Base-by-base conservation (phyloP, 2,797 vertebrate species). In the Garrulus glandarius region DNA sequence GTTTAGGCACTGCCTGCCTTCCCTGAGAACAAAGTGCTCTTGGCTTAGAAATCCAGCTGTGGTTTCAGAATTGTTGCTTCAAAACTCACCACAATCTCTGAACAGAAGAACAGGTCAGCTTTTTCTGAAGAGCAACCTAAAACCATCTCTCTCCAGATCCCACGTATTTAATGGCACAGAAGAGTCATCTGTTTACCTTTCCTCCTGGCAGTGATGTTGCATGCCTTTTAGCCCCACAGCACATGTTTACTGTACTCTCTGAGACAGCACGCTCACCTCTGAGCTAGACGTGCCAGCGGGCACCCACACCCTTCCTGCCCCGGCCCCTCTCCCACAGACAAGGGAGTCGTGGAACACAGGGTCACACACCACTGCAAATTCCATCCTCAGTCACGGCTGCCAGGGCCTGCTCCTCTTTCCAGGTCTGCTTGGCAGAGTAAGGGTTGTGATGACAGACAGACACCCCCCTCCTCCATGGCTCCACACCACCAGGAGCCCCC, bases 131-230 rank as follows among this genome's bases (percentile, higher is more conserved):
- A 79, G 56, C 70, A 82, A 41, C 59, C 47, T 46, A 47, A 63
- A 89, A 59, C 64, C 2, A 2, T 55, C 11, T 32, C 50, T 70
- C 22, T 93, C 72, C 65, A 77, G n/a, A 76, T 61, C 52, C 53
- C 75, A 79, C 0, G 0, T 56, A 65, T 49, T 83, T 83, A 77
- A 89, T 70, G 56, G 71, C 84, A 82, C 14, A 84, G 60, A 55
- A 65, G 30, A 91, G 59, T 94, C 91, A 95, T 72, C 75, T 95
- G 84, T 95, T 95, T 92, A 85, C 84, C 49, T 87, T 84, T 30
- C 82, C 84, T 30, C 13, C 78, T 83, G 60, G 87, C 91, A 91
- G 60, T 15, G 34, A 18, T 82, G 32, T 20, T 82, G 29, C 71
- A 41, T 46, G 26, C 68, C 89, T 12, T 76, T 92, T 63, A 92